A percentile compares a stretch with the other conserved stretches of the same genome.
Evolutionary conservation across 2,888 invertebrate genomes (phyloP).

Genomic region (Chaetoderma sp.): DNA sequence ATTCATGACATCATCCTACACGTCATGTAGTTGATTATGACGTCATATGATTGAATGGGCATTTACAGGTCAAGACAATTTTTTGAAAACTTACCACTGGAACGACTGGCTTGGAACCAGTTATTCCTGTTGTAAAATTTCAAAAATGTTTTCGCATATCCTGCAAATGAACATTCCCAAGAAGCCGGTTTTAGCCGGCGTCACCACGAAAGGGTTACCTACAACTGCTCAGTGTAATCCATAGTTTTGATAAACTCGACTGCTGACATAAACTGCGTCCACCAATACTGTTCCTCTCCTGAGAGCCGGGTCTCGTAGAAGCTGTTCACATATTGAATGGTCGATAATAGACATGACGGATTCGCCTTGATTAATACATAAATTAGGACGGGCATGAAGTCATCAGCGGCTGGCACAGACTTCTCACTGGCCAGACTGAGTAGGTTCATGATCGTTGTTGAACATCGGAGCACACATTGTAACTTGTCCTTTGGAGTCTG

Average conservation of each 20-base stretch:
- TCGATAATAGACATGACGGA: conserved; percentile 92
- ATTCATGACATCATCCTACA: too few relatives aligned
- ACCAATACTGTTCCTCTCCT: conserved; percentile 97
- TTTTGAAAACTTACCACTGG: too few relatives aligned
- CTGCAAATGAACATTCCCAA: too few relatives aligned
- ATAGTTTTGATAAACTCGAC: conserved; percentile 98
- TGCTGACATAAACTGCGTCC: conserved; percentile 97
- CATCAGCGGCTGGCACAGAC: conserved; percentile 90
- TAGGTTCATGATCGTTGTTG: conserved; percentile 93
- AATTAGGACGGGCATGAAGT: conserved; percentile 95
- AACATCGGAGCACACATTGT: conserved; percentile 86
- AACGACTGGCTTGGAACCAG: too few relatives aligned
- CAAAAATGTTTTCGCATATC: too few relatives aligned
- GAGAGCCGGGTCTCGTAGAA: conserved; percentile 85
- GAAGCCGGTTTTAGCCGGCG: too few relatives aligned
- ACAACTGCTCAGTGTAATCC: conserved; percentile 81
- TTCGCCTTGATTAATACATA: conserved; percentile 97
- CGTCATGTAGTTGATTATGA: too few relatives aligned
- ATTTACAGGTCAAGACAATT: too few relatives aligned
- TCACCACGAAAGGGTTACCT: too few relatives aligned
- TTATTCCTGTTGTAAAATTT: too few relatives aligned
- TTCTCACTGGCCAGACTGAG: conserved; percentile 80
- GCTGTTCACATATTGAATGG: conserved; percentile 94
- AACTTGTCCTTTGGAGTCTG: conserved; percentile 87
- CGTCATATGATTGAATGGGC: too few relatives aligned